Evolutionary conservation across 2,888 invertebrate genomes (phyloP), one percentile per base, ranked within the genome.

Genomic region (Rhopalosiphum nymphaeae): DNA sequence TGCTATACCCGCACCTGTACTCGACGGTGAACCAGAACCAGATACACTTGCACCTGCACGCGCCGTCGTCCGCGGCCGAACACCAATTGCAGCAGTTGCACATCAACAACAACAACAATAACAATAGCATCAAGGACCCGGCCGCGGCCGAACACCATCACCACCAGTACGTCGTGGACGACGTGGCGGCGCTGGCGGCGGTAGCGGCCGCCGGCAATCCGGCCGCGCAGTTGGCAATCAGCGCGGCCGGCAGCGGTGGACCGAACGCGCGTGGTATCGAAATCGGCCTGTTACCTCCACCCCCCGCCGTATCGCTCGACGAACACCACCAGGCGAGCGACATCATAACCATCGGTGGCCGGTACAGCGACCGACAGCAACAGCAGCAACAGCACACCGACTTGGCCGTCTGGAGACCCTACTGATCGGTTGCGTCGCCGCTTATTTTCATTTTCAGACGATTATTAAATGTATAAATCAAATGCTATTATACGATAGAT

Each of bases 1-100:
- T 98, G 44, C 96, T 98, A 0, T 97, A 97, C 95, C 98, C 98
- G 0, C 98, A 98, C 95, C 96, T 98, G 0, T 98, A 98, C 96
- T 98, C 98, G 86, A 98, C 98, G 49, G 98, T 98, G 93, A 98
- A 98, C 96, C 98, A 98, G 96, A 98, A 98, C 96, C 98, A 98
- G 96, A 98, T 98, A 95, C 98, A 98, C 95, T 96, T 98, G 46
- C 98, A 98, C 95, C 96, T 98, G 56, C 98, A 98, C 96, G 95
- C 95, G 92, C 95, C 95, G 9, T 25, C 92, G 53, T 92, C 91
- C 11, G 26, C 91, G 3, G 84, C 94, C 61, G 95, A 95, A 42
- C 57, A 94, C 25, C 91, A 91, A 25, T 67, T 94, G 57, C 91
- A 92, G 26, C 61, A 61, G 25, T 46, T 86, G 61, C 86, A 92